Base-by-base conservation (phyloP, 2,797 vertebrate species). In the Anguilla megastoma region DNA sequence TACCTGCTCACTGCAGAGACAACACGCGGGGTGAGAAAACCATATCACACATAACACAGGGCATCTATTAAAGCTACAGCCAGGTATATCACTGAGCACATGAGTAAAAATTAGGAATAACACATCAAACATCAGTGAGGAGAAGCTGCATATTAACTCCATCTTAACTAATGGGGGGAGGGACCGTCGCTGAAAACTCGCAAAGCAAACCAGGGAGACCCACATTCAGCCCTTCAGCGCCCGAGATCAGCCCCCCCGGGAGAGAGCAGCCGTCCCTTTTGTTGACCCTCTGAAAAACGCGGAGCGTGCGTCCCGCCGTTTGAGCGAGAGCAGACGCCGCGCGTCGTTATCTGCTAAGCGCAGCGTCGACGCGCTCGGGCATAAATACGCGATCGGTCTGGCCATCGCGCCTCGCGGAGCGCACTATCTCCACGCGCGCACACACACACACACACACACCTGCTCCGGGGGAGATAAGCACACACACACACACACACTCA, bases 301-400 rank as follows among this genome's bases (percentile, higher is more conserved):
- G 48, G 33, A 86, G 50, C 85, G 24, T 85, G 56, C 45, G 56
- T 85, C 84, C 30, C 4, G 58, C 84, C 45, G 58, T 66, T n/a
- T n/a, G 36, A 86, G 85, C 33, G 41, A 66, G 27, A 45, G 1
- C 83, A 50, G 27, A 87, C 80, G 48, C 80, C 63, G 52, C 86
- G 24, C 56, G 60, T 36, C 30, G 41, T 41, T 33, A 58, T 30
- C 54, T 18, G 16, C 30, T 18, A 7, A 4, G 50, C 24, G 74
- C 74, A 45, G 33, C 5, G 16, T 21, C 45, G 45, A 82, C 41
- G 50, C 16, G 41, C 41, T 45, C 18, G 1, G 8, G 45, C 33
- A 56, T 30, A 86, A 52, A 58, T 36, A 56, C 56, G 24, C 27
- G 6, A 50, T 50, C 79, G 41, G 41, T 45, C 41, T 45, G 41